Conservation (phyloP, 2,797 vertebrate species). For the Bovichtus variegatus region DNA sequence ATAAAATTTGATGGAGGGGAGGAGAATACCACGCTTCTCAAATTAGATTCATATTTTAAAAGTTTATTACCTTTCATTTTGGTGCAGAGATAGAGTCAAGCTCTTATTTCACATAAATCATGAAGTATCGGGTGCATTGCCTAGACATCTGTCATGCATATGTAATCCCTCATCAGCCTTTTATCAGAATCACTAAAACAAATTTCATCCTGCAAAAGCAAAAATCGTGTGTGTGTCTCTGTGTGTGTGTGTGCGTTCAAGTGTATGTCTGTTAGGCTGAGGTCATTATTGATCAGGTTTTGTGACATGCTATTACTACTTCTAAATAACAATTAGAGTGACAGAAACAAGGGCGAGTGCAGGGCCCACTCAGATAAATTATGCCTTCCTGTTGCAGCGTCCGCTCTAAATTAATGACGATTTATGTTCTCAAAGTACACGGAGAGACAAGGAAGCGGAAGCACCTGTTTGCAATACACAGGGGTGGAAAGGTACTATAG, state of each 20-base stretch:
- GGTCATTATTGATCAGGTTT: constrained; percentile 77
- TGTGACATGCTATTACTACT: constrained; percentile 69
- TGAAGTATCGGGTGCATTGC: constrained; percentile 60
- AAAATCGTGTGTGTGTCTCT: constrained; percentile 31
- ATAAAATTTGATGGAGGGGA: constrained; percentile 44
- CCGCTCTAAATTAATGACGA: constrained; percentile 64
- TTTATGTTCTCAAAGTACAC: constrained; percentile 61
- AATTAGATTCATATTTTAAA: constrained; percentile 78
- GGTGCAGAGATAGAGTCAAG: constrained; percentile 64
- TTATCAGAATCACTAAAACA: constrained; percentile 60
- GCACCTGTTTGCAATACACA: constrained; percentile 54
- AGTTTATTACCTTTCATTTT: constrained; percentile 68
- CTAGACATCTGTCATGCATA: constrained; percentile 74
- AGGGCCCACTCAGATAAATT: constrained; percentile 57
- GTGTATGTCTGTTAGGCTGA: constrained; percentile 27
- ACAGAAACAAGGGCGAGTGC: constrained; percentile 60
- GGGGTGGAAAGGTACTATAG: constrained; percentile 1
- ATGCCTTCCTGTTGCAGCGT: constrained; percentile 57
- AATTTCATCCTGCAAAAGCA: constrained; percentile 51
- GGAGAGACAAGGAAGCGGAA: constrained; percentile 45
- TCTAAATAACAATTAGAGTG: constrained; percentile 78
- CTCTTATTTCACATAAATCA: constrained; percentile 76
- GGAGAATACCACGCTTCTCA: constrained; percentile 48
- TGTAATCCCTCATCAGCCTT: constrained; percentile 69
- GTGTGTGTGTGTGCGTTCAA: background rate